These are phyloP conservation scores for Spisula subtruncata DNA, from an alignment of 2,888 invertebrate species.

Conservation along the genomic window DNA sequence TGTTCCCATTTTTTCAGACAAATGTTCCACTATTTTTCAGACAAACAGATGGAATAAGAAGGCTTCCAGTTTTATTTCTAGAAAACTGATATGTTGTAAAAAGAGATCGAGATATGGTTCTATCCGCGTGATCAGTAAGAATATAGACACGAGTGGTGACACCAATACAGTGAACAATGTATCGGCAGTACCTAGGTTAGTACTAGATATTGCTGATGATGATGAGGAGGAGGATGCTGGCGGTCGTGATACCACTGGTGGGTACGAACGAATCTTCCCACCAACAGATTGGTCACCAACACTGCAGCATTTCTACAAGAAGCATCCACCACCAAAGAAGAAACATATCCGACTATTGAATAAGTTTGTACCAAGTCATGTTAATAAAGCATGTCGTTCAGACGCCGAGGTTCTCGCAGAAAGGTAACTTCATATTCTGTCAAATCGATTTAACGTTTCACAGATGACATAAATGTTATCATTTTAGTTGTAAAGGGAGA, in stretches of 20 bases:
- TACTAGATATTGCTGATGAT: background rate
- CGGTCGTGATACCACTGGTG: background rate
- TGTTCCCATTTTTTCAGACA: too few relatives aligned
- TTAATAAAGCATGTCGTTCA: slow-evolving; percentile 15
- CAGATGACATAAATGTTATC: too few relatives aligned
- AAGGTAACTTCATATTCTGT: slow-evolving; percentile 41
- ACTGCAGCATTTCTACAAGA: slow-evolving; percentile 52
- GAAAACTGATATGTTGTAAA: background rate
- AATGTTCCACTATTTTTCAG: slow-evolving; percentile 45
- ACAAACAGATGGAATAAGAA: slow-evolving; percentile 53
- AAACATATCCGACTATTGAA: slow-evolving; percentile 57
- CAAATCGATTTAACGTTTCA: too few relatives aligned
- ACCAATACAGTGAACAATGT: background rate
- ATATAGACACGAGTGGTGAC: background rate
- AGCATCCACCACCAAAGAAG: slow-evolving; percentile 64
- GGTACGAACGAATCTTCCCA: background rate
- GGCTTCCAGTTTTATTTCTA: slow-evolving; percentile 50
- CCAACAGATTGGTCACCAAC: slow-evolving; percentile 33
- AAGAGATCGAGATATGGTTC: background rate
- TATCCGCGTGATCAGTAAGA: background rate
- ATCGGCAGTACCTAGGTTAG: background rate
- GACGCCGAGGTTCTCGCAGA: slow-evolving; percentile 58
- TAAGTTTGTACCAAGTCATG: slow-evolving; percentile 46
- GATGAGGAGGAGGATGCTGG: background rate
- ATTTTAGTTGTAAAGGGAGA: too few relatives aligned